phyloP scores from a whole-genome alignment of 2,888 invertebrate genomes.

The Pasiphila rectangulata region DNA sequence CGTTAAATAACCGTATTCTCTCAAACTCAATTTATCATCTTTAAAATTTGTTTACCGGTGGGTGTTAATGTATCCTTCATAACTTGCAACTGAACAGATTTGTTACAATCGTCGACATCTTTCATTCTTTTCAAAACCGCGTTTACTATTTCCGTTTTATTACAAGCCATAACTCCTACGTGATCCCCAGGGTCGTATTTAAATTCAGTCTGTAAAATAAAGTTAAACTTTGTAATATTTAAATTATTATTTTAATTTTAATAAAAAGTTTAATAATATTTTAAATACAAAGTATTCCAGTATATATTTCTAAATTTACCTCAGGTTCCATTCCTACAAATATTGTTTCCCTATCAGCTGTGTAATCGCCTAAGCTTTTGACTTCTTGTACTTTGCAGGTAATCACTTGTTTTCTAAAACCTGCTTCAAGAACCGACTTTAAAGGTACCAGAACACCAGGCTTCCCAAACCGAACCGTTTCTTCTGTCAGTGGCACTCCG shows the following conservation, averaged over 20 bases:
- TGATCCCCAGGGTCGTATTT: constrained; percentile 95
- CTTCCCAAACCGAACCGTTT: constrained; percentile 87
- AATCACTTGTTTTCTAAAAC: constrained; percentile 67
- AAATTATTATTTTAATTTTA: too few relatives aligned
- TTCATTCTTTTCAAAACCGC: constrained; percentile 85
- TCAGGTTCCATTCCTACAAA: constrained; percentile 80
- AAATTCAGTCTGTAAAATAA: constrained; percentile 68
- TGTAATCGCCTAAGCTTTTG: constrained; percentile 81
- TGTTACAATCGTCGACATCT: constrained; percentile 84
- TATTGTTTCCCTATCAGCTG: constrained; percentile 78
- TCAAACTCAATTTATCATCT: too few relatives aligned
- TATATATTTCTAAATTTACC: constrained; percentile 43
- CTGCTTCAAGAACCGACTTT: constrained; percentile 54
- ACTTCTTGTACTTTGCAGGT: constrained; percentile 77
- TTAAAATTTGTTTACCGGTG: constrained; percentile 83
- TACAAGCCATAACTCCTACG: constrained; percentile 93
- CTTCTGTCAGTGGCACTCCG: constrained; percentile 85
- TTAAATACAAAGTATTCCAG: background rate
- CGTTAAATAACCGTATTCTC: background rate
- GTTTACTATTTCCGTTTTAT: constrained; percentile 88
- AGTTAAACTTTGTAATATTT: constrained; percentile 3
- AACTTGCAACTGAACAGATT: constrained; percentile 87
- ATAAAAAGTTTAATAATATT: too few relatives aligned
- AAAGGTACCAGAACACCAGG: constrained; percentile 52
- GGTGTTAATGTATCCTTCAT: constrained; percentile 91